phyloP scores from a whole-genome alignment of 2,888 invertebrate genomes.

The Thera britannica region DNA sequence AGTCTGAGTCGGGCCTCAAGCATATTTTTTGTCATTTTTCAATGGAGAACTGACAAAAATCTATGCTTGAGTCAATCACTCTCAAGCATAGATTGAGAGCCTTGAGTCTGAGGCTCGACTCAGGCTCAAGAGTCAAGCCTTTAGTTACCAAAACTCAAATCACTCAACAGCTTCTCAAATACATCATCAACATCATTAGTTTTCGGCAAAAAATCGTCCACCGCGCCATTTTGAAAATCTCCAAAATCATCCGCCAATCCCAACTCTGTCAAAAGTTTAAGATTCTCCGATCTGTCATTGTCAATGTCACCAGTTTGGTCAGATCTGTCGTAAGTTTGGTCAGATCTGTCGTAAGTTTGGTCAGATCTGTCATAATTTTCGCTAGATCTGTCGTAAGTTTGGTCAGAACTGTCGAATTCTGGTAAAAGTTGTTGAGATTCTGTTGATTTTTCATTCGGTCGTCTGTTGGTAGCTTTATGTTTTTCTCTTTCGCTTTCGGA shows the following conservation, averaged over 20 bases:
- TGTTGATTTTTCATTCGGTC: constrained; percentile 69
- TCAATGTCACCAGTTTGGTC: constrained; percentile 44
- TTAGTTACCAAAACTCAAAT: constrained; percentile 66
- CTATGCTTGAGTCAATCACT: too few species aligned
- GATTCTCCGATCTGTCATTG: constrained; percentile 63
- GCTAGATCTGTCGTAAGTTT: constrained; percentile 50
- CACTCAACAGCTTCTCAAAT: constrained; percentile 73
- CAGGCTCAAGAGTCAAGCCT: too few species aligned
- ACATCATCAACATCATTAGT: constrained; percentile 65
- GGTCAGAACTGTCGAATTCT: constrained; percentile 54
- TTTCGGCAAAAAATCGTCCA: constrained; percentile 60
- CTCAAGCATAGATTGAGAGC: too few species aligned
- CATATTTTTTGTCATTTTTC: too few species aligned
- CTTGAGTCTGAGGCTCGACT: too few species aligned
- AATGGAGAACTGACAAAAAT: too few species aligned
- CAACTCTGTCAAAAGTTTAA: constrained; percentile 82
- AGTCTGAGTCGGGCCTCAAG: too few species aligned
- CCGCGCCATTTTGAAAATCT: constrained; percentile 74
- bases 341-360: constrained; percentile 51
- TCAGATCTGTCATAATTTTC: constrained; percentile 49
- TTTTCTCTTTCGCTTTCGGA: constrained; percentile 73
- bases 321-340: constrained; percentile 48
- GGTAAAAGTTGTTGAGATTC: constrained; percentile 72
- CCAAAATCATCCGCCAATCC: constrained; percentile 84
- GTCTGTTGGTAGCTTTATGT: constrained; percentile 65